Evolutionary conservation across 2,797 vertebrate genomes (phyloP), one percentile per base, ranked within the genome.

Genomic region (Epinephelus coioides): DNA sequence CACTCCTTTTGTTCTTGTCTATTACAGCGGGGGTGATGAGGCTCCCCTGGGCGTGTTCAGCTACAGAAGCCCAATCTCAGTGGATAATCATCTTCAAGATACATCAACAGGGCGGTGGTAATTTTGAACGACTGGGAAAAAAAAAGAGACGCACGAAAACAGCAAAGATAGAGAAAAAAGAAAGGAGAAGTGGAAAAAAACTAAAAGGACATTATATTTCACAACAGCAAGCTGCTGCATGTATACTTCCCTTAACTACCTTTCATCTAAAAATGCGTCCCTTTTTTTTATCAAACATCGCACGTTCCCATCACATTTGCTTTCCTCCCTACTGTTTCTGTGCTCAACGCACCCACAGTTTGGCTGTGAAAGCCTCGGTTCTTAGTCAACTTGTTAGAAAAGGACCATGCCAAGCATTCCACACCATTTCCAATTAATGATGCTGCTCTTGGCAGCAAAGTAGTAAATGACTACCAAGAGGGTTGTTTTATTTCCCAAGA

Each of bases 351-450:
- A 79, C 82, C 87, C 87, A 84, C 86, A 86, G 88, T 90, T 91
- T 91, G 88, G 85, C 87, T 85, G 78, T 5, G 72, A 90, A 86
- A 78, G 59, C 82, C 66, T 79, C 61, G 51, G 46, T 88, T 91
- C 83, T 88, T 81, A 83, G 91, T 91, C 87, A 91, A 89, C 89
- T 94, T 91, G 86, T 91, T 90, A 92, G 86, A 88, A 90, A 89
- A 89, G 75, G 79, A 60, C 84, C 89, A 86, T 83, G 90, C 90
- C 92, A 94, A 93, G 88, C 86, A 89, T 90, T 93, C 90, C 84
- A 87, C 90, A 93, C 87, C 85, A 89, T 94, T 94, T 93, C 93
- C 92, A 92, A 93, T 94, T 91, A 94, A 94, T 92, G 91, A 92
- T 92, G 85, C 87, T 70, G 90, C 90, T 93, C 88, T 90, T 94